Conservation (phyloP, 2,888 invertebrate genomes). For the Palloptera scutellata region DNA sequence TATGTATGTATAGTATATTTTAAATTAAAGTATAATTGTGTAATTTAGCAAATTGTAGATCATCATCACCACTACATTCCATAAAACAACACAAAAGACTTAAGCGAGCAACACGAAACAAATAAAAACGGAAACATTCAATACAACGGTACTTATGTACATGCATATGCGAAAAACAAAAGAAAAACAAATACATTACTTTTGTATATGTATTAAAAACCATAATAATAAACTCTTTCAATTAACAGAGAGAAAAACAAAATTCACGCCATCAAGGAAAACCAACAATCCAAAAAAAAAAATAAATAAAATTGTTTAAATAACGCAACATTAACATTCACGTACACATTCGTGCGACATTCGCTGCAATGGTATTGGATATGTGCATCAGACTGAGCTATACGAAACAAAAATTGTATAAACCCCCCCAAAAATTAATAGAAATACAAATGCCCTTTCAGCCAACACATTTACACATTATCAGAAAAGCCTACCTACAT, state of each 20-base stretch:
- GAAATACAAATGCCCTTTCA: conserved; percentile 1
- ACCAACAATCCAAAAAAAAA: conserved; percentile 1
- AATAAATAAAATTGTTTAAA: conserved; percentile 12
- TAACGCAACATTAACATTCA: conserved; percentile 14
- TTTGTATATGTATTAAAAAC: not conserved
- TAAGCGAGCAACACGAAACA: conserved; percentile 28
- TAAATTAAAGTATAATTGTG: too few species aligned
- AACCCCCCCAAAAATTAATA: not conserved
- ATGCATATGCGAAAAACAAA: too few species aligned
- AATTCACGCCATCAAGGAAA: not conserved
- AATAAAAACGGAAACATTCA: conserved; percentile 24
- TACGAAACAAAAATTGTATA: not conserved
- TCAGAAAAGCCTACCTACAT: not conserved
- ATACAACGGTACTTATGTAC: too few species aligned
- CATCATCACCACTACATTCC: too few species aligned
- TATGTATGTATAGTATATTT: too few species aligned
- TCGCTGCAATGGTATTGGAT: too few species aligned
- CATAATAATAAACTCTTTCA: not conserved
- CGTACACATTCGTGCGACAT: not conserved
- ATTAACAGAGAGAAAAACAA: not conserved
- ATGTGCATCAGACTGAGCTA: not conserved
- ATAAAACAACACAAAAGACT: conserved; percentile 24
- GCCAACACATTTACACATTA: conserved; percentile 2
- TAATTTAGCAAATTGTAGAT: too few species aligned
- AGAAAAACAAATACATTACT: too few species aligned